Conservation (phyloP, 2,113 vertebrate species). For the Passer domesticus region DNA sequence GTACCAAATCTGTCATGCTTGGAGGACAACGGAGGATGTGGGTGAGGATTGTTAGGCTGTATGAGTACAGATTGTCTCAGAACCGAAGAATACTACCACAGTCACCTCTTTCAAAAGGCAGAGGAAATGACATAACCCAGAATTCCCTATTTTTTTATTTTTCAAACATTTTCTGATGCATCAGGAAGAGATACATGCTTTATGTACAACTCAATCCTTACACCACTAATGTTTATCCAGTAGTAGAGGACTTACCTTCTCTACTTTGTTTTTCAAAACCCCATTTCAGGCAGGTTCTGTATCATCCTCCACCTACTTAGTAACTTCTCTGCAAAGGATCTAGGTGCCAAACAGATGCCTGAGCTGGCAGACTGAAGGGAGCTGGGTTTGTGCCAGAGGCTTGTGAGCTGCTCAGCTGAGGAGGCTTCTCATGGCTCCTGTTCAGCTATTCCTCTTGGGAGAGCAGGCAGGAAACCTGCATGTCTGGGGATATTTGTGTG, state of each 20-base stretch:
- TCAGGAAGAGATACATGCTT: not conserved
- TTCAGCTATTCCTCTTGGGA: not conserved
- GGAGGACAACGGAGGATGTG: not conserved
- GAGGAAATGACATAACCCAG: not conserved
- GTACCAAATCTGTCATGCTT: not conserved
- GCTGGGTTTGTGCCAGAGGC: not conserved
- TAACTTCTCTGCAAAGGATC: not conserved
- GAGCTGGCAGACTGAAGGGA: not conserved
- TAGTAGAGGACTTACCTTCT: not conserved
- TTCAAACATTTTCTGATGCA: not conserved
- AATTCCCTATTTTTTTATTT: not conserved
- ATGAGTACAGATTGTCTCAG: not conserved
- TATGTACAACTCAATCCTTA: not conserved
- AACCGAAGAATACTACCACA: not conserved
- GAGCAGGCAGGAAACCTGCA: fast-evolving
- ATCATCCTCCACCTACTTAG: not conserved
- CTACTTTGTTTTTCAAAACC: not conserved
- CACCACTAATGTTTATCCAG: not conserved
- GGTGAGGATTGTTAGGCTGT: not conserved
- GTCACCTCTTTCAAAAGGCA: not conserved
- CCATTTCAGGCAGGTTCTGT: not conserved
- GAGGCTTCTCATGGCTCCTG: not conserved
- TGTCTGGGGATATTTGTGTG: not conserved
- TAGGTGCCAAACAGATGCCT: not conserved
- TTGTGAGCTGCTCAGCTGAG: not conserved